Evolutionary conservation across 2,113 vertebrate genomes (phyloP), one percentile per base, ranked within the genome.

Genomic region (Odontesthes bonariensis): DNA sequence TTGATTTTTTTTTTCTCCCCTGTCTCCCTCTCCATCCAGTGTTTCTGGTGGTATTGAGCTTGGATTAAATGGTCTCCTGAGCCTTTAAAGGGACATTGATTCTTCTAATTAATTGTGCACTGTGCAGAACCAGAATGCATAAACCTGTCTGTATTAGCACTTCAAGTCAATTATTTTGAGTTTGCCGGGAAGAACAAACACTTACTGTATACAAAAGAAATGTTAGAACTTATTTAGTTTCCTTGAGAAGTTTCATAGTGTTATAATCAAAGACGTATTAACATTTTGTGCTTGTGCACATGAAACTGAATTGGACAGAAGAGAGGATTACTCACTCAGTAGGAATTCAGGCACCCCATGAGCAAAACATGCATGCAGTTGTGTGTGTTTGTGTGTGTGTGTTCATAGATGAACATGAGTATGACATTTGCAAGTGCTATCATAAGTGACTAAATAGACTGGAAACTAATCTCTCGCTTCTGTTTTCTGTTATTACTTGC

Each of bases 51-150:
- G 96, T 96, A 97, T 95, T 97, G 95, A 95, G 97, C 96, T 95
- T 95, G 96, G 96, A 99, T 98, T 98, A 99, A 99, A 99, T 97
- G 95, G 97, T 96, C 96, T 98, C 96, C 90, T 92, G 98, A 96
- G 97, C 95, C 96, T 98, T 97, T 97, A 98, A 98, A 94, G 96
- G 95, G 96, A 97, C 96, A 97, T 96, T 95, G 97, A 97, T 97
- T 96, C 95, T 95, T 97, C 97, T 98, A 98, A 98, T 99, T 99
- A 98, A 96, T 97, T 96, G 95, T 96, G 95, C 95, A 95, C 95
- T 86, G 90, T 94, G 93, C 95, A 86, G 92, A 95, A 95, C 91
- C 94, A 94, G 93, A 96, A 95, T 96, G 95, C 94, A 93, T 95
- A 97, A 97, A 95, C 94, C 94, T 92, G 84, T 90, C 88, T 81